Percentiles rank a stretch among this genome's conserved stretches.
Conservation (phyloP, 2,113 vertebrate species). For the Siniperca knerii region DNA sequence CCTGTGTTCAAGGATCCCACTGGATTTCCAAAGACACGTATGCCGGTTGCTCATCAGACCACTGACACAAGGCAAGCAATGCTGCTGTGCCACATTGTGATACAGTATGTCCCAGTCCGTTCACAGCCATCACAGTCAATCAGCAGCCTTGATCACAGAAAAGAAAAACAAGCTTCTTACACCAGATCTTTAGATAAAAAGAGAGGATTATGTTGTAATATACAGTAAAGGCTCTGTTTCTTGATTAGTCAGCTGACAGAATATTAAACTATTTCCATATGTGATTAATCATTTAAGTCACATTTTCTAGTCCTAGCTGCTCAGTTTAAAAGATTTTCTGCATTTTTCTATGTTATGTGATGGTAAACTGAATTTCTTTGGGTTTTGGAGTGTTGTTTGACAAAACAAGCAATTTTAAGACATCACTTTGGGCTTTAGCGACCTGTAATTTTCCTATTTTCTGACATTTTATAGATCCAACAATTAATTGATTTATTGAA, state of each 20-base stretch:
- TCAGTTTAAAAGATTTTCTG: background rate
- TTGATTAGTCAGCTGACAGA: background rate
- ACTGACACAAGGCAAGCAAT: slow-evolving; percentile 69
- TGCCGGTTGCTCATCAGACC: slow-evolving; percentile 48
- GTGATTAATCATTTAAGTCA: background rate
- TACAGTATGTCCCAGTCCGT: background rate
- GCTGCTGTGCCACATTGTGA: background rate
- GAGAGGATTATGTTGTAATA: background rate
- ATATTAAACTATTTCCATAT: background rate
- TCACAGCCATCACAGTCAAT: no score
- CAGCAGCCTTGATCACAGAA: background rate
- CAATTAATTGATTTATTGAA: background rate
- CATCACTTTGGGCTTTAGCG: background rate
- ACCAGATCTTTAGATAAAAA: background rate
- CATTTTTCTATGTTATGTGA: background rate
- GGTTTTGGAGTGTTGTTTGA: background rate
- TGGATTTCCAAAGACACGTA: slow-evolving; percentile 43
- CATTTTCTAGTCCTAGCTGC: background rate
- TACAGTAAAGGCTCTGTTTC: background rate
- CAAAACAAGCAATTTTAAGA: background rate
- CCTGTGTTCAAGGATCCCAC: slow-evolving; percentile 51
- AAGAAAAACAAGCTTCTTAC: background rate
- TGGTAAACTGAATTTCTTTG: background rate
- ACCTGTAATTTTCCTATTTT: no score
- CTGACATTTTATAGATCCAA: background rate